Percentiles rank a stretch among this genome's conserved stretches.
Evolutionary conservation across 1,140 invertebrate genomes (phyloP).

Genomic region (Euura lappo): DNA sequence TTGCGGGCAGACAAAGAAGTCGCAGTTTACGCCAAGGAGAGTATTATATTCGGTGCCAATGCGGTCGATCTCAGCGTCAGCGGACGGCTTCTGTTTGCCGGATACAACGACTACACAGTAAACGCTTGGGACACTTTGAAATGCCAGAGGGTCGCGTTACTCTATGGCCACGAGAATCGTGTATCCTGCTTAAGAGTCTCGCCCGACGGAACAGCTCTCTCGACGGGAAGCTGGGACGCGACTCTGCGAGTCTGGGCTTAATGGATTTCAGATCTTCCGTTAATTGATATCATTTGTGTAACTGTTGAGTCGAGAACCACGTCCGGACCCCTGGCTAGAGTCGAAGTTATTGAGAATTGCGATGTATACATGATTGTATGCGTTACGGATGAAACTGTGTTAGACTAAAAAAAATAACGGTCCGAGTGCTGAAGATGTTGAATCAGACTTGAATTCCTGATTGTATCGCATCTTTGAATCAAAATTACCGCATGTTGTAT

Average conservation of each 20-base stretch:
- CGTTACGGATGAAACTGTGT: neutral
- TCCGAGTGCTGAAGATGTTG: neutral
- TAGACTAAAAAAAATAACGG: neutral
- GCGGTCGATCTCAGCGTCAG: constrained; percentile 97
- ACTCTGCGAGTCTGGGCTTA: constrained; percentile 82
- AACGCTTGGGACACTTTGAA: constrained; percentile 99
- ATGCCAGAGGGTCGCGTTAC: constrained; percentile 85
- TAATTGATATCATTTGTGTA: neutral
- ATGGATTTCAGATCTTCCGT: constrained; percentile 12
- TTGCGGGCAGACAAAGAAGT: constrained; percentile 97
- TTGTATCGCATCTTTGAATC: neutral
- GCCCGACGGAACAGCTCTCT: constrained; percentile 96
- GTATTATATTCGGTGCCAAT: constrained; percentile 98
- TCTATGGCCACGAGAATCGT: constrained; percentile 98
- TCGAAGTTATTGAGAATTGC: too few relatives aligned
- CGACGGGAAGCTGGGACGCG: constrained; percentile 98
- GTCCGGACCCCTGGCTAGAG: neutral
- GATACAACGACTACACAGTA: constrained; percentile 98
- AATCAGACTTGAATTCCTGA: neutral
- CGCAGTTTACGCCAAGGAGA: constrained; percentile 95
- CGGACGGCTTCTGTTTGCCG: constrained; percentile 94
- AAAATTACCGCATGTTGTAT: neutral
- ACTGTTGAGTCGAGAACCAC: neutral
- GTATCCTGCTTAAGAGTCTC: constrained; percentile 94
- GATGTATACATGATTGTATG: neutral